A percentile compares a stretch with the other conserved stretches of the same genome.
These are phyloP conservation scores for Steinernema khuongi DNA, from an alignment of 1,140 invertebrate species.

Conservation along the genomic window DNA sequence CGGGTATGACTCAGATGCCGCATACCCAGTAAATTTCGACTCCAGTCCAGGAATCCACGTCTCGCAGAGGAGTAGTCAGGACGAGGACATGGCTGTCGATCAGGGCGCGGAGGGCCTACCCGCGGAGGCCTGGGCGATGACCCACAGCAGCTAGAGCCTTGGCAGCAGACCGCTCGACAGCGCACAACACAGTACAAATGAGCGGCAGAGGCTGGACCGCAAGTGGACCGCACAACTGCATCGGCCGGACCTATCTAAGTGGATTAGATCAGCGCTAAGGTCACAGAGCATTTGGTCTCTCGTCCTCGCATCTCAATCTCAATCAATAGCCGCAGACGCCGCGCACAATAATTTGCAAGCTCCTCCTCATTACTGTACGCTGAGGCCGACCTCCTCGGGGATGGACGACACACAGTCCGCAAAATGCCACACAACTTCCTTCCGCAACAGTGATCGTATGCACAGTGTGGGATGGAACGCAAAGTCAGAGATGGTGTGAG, in stretches of 20 bases:
- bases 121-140: not conserved
- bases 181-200: not conserved
- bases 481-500: too few relatives aligned
- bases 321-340: not conserved
- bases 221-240: conserved; percentile 9
- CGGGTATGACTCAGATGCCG: not conserved
- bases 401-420: too few relatives aligned
- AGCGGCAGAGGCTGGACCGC: not conserved
- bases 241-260: conserved; percentile 9
- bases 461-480: too few relatives aligned
- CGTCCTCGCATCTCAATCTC: not conserved
- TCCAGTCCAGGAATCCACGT: not conserved
- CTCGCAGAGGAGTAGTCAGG: not conserved
- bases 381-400: too few relatives aligned
- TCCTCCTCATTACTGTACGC: not conserved
- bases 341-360: not conserved
- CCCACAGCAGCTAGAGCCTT: not conserved
- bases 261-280: conserved; percentile 14
- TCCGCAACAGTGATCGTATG: too few relatives aligned
- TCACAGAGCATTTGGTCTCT: conserved; percentile 1
- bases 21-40: not conserved
- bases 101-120: too few relatives aligned
- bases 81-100: too few relatives aligned
- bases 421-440: too few relatives aligned
- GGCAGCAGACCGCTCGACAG: not conserved